Evolutionary conservation across 2,113 vertebrate genomes (phyloP), one percentile per base, ranked within the genome.

Genomic region (Istiophorus platypterus): DNA sequence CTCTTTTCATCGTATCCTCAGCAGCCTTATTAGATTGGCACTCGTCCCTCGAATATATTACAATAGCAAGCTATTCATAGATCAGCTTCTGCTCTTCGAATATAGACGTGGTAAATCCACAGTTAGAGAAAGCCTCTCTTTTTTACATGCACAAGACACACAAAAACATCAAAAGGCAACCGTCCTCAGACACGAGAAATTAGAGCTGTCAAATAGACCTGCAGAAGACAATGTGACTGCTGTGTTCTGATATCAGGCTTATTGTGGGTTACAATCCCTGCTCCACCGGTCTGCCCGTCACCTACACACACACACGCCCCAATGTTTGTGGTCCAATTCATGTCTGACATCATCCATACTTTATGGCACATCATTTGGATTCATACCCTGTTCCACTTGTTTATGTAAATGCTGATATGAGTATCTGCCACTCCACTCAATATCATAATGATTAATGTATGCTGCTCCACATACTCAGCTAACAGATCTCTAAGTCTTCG

Each of bases 391-490:
- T 76, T 88, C 88, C 67, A 91, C 88, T 89, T 93, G 88, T 91
- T 92, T 90, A 90, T 92, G 88, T 88, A 92, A 91, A 91, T 90
- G 87, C 90, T 92, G 86, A 94, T 90, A 84, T 85, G 85, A 90
- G 66, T 86, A 89, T 89, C 83, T 92, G 91, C 89, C 88, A 88
- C 81, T 89, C 68, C 54, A 52, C 83, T 80, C 81, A 85, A 82
- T 91, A 87, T 72, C 2, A 47, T 72, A 52, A 91, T 92, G 91
- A 93, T 91, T 91, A 92, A 94, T 91, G 82, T 82, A 90, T 91
- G 91, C 72, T 78, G 90, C 70, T 66, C 91, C 84, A 93, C 84
- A 92, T 92, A 75, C 64, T 85, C 75, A 47, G 69, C 70, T 42
- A 80, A 59, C 73, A 81, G 71, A 86, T 82, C 67, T 80, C 31